Conservation (phyloP, 2,888 invertebrate species). For the Nomada fucata region DNA sequence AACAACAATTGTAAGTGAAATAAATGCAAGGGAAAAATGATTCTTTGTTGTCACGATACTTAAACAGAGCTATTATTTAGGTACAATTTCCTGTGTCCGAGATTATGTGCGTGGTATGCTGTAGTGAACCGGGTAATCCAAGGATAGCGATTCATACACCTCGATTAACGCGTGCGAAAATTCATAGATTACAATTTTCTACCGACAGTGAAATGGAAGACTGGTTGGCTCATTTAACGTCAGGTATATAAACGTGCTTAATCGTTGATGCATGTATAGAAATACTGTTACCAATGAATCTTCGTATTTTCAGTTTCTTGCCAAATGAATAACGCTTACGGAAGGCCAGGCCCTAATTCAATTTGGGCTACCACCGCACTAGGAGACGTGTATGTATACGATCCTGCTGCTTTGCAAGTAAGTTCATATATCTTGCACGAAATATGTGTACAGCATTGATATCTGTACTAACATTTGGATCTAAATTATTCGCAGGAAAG, state of each 20-base stretch:
- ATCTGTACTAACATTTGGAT: neutral
- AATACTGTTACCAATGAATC: neutral
- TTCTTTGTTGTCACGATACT: constrained; percentile 5
- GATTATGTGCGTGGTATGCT: constrained; percentile 90
- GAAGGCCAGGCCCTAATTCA: constrained; percentile 89
- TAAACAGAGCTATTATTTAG: constrained; percentile 79
- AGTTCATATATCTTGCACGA: constrained; percentile 62
- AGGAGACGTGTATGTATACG: constrained; percentile 93
- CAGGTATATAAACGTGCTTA: constrained; percentile 83
- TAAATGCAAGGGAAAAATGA: constrained; percentile 1
- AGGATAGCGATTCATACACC: constrained; percentile 91
- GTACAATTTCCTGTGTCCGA: constrained; percentile 90
- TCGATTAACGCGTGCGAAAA: constrained; percentile 85
- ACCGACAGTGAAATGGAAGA: constrained; percentile 95
- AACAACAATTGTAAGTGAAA: constrained; percentile 88
- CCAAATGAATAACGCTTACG: constrained; percentile 89
- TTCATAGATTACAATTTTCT: constrained; percentile 91
- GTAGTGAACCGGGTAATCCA: constrained; percentile 92
- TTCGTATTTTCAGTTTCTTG: constrained; percentile 86
- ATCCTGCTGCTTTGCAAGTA: constrained; percentile 88
- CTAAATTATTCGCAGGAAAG: constrained; percentile 73
- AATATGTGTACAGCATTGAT: neutral
- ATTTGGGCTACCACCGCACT: constrained; percentile 92
- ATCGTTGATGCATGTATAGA: neutral
- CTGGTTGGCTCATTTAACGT: constrained; percentile 93